These are phyloP conservation scores for Hylia prasina DNA, from an alignment of 2,113 vertebrate genomes.

Conservation along the genomic window DNA sequence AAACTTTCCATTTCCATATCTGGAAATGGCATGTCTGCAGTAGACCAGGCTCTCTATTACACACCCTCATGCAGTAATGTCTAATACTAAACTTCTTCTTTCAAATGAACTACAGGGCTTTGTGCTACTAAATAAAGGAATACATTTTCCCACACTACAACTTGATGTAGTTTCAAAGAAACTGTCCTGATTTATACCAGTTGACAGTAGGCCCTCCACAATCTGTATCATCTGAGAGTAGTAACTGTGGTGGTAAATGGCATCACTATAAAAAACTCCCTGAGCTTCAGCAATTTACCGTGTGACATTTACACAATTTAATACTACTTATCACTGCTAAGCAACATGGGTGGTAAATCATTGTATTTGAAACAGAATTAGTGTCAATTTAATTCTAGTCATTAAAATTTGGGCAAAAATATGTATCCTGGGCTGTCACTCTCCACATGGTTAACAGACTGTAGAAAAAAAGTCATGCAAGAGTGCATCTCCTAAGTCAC, in stretches of 20 bases:
- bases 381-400: not conserved
- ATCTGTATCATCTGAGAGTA: not conserved
- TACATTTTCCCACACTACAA: not conserved
- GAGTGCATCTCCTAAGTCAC: not conserved
- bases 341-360: not conserved
- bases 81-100: not conserved
- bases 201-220: not conserved
- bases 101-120: not conserved
- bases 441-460: not conserved
- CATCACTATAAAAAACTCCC: not conserved
- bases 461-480: not conserved
- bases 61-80: not conserved
- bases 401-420: not conserved
- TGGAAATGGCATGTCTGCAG: conserved; percentile 5
- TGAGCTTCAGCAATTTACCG: not conserved
- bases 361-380: not conserved
- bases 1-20: not conserved
- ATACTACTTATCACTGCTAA: not conserved
- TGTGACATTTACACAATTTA: not conserved
- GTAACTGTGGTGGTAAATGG: conserved; percentile 17
- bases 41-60: not conserved
- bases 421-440: not conserved
- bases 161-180: not conserved
- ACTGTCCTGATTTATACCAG: not conserved
- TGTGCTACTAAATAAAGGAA: conserved; percentile 23